phyloP scores from a whole-genome alignment of 2,888 invertebrate genomes.

The Oligia latruncula region DNA sequence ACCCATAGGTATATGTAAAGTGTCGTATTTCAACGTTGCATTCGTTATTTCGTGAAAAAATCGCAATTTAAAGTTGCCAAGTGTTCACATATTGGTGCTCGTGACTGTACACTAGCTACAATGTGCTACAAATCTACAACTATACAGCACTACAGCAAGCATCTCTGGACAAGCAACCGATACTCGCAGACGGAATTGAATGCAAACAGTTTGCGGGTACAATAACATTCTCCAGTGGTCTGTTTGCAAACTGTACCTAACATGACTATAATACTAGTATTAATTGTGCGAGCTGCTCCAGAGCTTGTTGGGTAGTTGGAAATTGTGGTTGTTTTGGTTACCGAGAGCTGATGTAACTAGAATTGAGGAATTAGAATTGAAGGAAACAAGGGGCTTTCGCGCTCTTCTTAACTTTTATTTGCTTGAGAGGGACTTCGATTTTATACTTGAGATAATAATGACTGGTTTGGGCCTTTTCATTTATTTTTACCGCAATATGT shows the following conservation, averaged over 20 bases:
- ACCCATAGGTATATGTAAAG: too few relatives aligned
- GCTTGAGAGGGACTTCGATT: too few relatives aligned
- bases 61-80: too few relatives aligned
- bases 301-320: conserved; percentile 13
- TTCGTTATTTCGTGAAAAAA: too few relatives aligned
- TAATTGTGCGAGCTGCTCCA: conserved; percentile 39
- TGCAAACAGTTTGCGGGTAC: conserved; percentile 78
- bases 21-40: too few relatives aligned
- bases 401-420: not conserved
- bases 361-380: not conserved
- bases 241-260: conserved; percentile 55
- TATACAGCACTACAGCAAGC: conserved; percentile 32
- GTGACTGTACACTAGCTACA: conserved; percentile 5
- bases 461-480: not conserved
- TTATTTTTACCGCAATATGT: not conserved
- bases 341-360: not conserved
- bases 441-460: not conserved
- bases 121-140: not conserved
- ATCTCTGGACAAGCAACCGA: conserved; percentile 60
- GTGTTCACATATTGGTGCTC: conserved; percentile 15
- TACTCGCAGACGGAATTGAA: conserved; percentile 70
- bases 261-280: conserved; percentile 39
- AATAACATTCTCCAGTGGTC: conserved; percentile 72
- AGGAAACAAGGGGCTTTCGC: not conserved
- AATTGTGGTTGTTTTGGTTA: not conserved